Base-by-base conservation (phyloP, 2,888 invertebrate genomes). In the Desoria tigrina region DNA sequence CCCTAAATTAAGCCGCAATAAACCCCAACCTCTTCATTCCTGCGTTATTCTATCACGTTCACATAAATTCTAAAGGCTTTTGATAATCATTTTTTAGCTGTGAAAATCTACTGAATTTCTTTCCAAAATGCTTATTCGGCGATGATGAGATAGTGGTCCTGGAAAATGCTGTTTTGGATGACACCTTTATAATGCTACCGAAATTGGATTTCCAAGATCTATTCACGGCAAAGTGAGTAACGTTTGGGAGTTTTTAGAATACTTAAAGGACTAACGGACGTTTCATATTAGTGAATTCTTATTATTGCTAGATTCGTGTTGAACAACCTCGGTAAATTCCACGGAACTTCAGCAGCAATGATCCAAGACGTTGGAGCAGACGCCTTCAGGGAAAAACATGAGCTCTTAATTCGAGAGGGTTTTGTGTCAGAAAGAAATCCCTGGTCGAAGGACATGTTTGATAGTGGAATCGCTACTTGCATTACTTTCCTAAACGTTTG, bases 91-190 rank as follows among this genome's bases (percentile, higher is more conserved):
- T n/a, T n/a, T n/a, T n/a, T n/a, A n/a, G n/a, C n/a, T n/a, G n/a
- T n/a, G n/a, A n/a, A n/a, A 7, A n/a, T n/a, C n/a, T n/a, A n/a
- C 1, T 70, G 26, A 28, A 65, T 27, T 39, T 67, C 24, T 68
- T 65, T 32, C 70, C 70, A 26, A 65, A 70, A 63, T 67, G 65
- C 42, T 68, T 64, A 42, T 63, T 55, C 23, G 70, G 53, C 42
- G 63, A 67, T 54, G 50, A 60, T 6, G 27, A 62, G 4, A 45
- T 63, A 32, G 50, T 70, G 32, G 70, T 70, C 1, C 39, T 67
- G 2, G 70, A 67, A 32, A 67, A 70, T 58, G 45, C 67, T 11
- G 45, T 55, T 0, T 1, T 28, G 7, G 32, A 23, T 16, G 55
- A 57, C 18, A 60, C 58, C 1, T 69, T 55, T 45, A 42, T 53